A percentile compares a stretch with the other conserved stretches of the same genome.
phyloP scores from a whole-genome alignment of 2,888 invertebrate species.

The Corbicula japonica region DNA sequence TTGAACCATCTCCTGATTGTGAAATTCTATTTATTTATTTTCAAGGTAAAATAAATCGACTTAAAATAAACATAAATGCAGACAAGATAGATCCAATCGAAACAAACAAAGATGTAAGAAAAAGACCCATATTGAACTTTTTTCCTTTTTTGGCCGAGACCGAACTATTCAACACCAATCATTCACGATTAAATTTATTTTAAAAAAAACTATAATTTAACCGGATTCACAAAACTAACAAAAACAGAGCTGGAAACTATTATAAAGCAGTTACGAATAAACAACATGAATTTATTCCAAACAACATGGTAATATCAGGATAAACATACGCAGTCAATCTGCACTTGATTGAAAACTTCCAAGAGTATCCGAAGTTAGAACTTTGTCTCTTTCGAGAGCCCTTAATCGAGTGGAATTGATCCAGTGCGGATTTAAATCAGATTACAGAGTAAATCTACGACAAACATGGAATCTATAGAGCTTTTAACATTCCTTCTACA shows the following conservation, averaged over 20 bases:
- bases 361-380: slow-evolving; percentile 33
- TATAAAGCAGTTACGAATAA: slow-evolving; percentile 22
- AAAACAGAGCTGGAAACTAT: slow-evolving; percentile 2
- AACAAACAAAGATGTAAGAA: too few species aligned
- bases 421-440: slow-evolving; percentile 46
- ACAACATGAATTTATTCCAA: slow-evolving; percentile 32
- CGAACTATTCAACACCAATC: too few species aligned
- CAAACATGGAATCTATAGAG: slow-evolving; percentile 49
- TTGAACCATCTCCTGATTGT: too few species aligned
- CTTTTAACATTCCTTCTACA: slow-evolving; percentile 60
- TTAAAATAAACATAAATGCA: too few species aligned
- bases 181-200: too few species aligned
- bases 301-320: slow-evolving; percentile 35
- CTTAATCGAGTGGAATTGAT: slow-evolving; percentile 46
- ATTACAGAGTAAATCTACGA: slow-evolving; percentile 48
- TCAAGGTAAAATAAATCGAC: too few species aligned
- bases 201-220: too few species aligned
- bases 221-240: slow-evolving; percentile 5
- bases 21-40: too few species aligned
- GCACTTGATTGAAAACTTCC: slow-evolving; percentile 32
- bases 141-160: too few species aligned
- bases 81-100: too few species aligned
- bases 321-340: slow-evolving; percentile 24
- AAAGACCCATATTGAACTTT: too few species aligned
- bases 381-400: slow-evolving; percentile 56